Evolutionary conservation across 2,888 invertebrate genomes (phyloP).

Genomic region (Nomada goodeniana): DNA sequence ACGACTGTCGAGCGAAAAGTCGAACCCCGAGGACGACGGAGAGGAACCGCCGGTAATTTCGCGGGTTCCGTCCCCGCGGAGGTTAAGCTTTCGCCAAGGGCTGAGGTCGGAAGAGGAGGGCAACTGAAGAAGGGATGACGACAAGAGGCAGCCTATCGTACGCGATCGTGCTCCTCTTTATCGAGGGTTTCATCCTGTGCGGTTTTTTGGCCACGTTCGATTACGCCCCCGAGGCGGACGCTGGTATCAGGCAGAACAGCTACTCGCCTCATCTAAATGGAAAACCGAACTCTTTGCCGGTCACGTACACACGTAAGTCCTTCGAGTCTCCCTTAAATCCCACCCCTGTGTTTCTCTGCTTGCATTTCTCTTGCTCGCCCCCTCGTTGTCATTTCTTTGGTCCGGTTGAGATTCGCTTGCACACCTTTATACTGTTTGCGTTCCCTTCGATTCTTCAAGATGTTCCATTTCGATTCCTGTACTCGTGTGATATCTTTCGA

Average conservation of each 20-base stretch:
- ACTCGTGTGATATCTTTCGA: too few relatives aligned
- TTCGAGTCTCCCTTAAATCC: neutral
- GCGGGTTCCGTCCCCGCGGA: neutral
- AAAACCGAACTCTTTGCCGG: slow-evolving; percentile 74
- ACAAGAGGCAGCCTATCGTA: slow-evolving; percentile 45
- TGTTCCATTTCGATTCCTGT: neutral
- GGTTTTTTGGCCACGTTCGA: slow-evolving; percentile 83
- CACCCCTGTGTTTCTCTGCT: too few relatives aligned
- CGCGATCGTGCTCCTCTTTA: slow-evolving; percentile 79
- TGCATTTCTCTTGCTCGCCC: too few relatives aligned
- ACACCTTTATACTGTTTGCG: too few relatives aligned
- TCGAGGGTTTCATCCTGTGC: slow-evolving; percentile 83
- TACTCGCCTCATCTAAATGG: slow-evolving; percentile 79
- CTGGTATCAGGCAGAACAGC: slow-evolving; percentile 82
- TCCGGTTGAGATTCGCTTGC: too few relatives aligned
- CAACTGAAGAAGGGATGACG: slow-evolving; percentile 24
- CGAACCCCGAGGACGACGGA: slow-evolving; percentile 46
- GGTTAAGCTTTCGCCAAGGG: neutral
- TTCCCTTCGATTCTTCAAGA: neutral
- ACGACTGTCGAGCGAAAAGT: slow-evolving; percentile 16
- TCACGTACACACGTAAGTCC: slow-evolving; percentile 79
- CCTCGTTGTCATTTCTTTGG: too few relatives aligned
- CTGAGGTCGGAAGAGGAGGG: neutral
- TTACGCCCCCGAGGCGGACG: slow-evolving; percentile 84
- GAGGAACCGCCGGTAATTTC: slow-evolving; percentile 20